Evolutionary conservation across 2,888 invertebrate species (phyloP).

Genomic region (Spodoptera picta): DNA sequence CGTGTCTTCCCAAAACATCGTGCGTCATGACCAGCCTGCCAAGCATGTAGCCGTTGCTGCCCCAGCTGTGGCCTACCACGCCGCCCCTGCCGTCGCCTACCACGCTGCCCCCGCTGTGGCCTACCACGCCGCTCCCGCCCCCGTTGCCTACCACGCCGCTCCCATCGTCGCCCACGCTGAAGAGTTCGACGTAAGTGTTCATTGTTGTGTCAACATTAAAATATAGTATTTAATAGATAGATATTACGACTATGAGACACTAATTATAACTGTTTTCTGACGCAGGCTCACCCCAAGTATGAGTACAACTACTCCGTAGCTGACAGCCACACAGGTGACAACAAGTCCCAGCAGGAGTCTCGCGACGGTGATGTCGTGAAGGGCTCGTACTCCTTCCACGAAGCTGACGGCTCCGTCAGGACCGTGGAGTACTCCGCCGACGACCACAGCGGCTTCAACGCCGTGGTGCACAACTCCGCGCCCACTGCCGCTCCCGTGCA

Average conservation of each 20-base stretch:
- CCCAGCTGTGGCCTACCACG: constrained; percentile 40
- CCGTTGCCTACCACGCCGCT: constrained; percentile 36
- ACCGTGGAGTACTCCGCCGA: constrained; percentile 88
- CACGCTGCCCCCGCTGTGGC: constrained; percentile 53
- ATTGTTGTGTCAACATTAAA: too few species aligned
- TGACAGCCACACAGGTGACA: constrained; percentile 88
- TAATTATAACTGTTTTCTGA: not conserved
- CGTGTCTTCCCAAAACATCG: constrained; percentile 66
- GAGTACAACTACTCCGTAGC: constrained; percentile 88
- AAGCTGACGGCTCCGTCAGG: constrained; percentile 88
- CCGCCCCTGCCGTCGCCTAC: constrained; percentile 41
- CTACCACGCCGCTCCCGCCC: constrained; percentile 45
- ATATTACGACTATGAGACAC: too few species aligned
- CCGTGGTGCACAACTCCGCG: constrained; percentile 74
- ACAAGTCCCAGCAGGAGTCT: constrained; percentile 87
- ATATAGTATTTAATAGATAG: too few species aligned
- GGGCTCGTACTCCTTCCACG: constrained; percentile 87
- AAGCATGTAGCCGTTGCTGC: constrained; percentile 55
- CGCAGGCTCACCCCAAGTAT: constrained; percentile 81
- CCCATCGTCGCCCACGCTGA: constrained; percentile 59
- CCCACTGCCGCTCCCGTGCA: constrained; percentile 61
- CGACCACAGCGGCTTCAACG: constrained; percentile 85
- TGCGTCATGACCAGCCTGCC: constrained; percentile 67
- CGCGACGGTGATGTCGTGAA: constrained; percentile 88
- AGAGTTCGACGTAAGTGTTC: constrained; percentile 34